A percentile compares a stretch with the other conserved stretches of the same genome.
Conservation (phyloP, 2,888 invertebrate genomes). For the Aphelenchoides bicaudatus region DNA sequence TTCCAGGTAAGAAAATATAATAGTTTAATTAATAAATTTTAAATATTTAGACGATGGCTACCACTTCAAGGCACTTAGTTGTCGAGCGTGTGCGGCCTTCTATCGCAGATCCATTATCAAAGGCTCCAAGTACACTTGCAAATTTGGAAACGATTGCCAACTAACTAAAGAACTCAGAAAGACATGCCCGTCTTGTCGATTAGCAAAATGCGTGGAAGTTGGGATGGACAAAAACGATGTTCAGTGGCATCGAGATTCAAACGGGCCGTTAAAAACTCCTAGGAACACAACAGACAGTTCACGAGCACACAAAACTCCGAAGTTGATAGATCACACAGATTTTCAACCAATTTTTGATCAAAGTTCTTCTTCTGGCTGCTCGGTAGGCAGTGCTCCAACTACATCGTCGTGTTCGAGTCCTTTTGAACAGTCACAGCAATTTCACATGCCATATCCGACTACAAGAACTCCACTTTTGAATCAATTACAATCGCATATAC, state of each 20-base stretch:
- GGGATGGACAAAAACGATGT: slow-evolving; percentile 4
- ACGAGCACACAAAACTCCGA: too few relatives aligned
- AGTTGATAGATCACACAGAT: too few relatives aligned
- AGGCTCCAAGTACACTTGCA: neutral
- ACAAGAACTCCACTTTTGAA: too few relatives aligned
- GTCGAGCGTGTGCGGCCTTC: slow-evolving; percentile 18
- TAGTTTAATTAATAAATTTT: too few relatives aligned
- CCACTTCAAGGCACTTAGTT: slow-evolving; percentile 33
- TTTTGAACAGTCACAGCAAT: too few relatives aligned
- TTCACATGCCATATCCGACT: too few relatives aligned
- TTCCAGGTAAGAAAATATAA: too few relatives aligned
- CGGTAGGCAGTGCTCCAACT: neutral
- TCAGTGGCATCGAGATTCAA: slow-evolving; percentile 2
- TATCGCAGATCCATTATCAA: neutral
- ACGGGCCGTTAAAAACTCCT: slow-evolving; percentile 1
- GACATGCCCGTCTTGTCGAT: slow-evolving; percentile 1
- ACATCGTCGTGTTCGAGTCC: neutral
- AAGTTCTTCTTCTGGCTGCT: too few relatives aligned
- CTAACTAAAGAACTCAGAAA: slow-evolving; percentile 7
- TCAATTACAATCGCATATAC: neutral
- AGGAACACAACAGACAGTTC: neutral
- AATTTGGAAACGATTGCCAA: neutral
- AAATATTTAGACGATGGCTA: slow-evolving; percentile 31
- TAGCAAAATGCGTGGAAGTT: neutral
- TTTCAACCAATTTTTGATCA: too few relatives aligned